Evolutionary conservation across 2,113 vertebrate genomes (phyloP).

Genomic region (Ranitomeya variabilis): DNA sequence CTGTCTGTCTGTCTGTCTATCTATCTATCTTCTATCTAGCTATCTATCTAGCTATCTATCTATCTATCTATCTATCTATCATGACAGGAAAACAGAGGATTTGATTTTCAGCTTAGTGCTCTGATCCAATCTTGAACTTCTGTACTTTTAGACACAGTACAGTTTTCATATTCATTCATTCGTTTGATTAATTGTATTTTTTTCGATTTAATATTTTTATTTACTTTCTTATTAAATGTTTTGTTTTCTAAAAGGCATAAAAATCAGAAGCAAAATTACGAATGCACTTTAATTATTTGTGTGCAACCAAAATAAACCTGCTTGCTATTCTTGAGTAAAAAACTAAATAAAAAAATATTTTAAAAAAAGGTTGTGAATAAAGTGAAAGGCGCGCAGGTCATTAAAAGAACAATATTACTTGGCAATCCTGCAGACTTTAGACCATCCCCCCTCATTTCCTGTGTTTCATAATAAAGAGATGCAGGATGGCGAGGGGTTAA

Average conservation of each 20-base stretch:
- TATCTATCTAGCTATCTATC: constrained; percentile 1
- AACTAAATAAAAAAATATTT: background rate
- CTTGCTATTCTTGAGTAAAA: background rate
- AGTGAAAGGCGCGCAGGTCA: background rate
- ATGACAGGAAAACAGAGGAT: no score
- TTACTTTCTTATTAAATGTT: background rate
- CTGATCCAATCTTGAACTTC: no score
- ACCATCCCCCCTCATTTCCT: constrained; percentile 51
- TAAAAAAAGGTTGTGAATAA: background rate
- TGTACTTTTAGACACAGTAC: no score
- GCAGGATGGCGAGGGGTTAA: constrained; percentile 51
- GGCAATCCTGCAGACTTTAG: background rate
- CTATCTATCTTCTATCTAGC: background rate
- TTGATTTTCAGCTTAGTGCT: no score
- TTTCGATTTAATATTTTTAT: background rate
- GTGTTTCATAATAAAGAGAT: constrained; percentile 36
- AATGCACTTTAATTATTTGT: background rate
- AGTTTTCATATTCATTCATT: no score
- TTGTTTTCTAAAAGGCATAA: no score
- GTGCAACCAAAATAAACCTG: no score
- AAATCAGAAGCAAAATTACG: background rate
- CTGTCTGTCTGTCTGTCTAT: background rate
- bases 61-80: constrained; percentile 11
- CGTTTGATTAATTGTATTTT: background rate
- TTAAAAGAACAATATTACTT: constrained; percentile 31